These are phyloP conservation scores for Agrenia bidenticulata DNA, from an alignment of 2,888 invertebrate species.

Conservation along the genomic window DNA sequence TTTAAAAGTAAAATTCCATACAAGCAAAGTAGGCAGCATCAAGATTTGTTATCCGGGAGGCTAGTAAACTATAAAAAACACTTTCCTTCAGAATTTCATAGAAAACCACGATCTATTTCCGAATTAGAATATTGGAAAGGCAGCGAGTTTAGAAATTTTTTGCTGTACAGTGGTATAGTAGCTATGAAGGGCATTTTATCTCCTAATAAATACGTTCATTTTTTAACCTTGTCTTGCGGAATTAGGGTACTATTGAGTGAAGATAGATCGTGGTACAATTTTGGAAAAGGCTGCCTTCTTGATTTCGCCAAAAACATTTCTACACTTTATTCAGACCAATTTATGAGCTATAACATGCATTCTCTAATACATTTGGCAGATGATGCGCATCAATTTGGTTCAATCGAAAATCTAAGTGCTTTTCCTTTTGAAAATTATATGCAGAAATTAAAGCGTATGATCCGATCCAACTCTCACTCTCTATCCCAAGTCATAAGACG, in stretches of 20 bases:
- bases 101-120: conserved; percentile 12
- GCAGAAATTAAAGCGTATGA: neutral
- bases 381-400: neutral
- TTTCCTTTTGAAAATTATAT: conserved; percentile 9
- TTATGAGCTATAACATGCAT: conserved; percentile 14
- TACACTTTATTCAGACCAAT: neutral
- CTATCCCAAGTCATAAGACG: conserved; percentile 1
- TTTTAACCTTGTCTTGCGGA: conserved; percentile 13
- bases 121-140: conserved; percentile 11
- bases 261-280: neutral
- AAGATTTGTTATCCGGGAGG: neutral
- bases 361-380: neutral
- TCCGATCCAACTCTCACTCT: neutral
- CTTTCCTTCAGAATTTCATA: conserved; percentile 16
- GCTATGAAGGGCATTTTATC: neutral
- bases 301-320: conserved; percentile 10
- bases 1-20: neutral
- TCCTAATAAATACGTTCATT: conserved; percentile 5
- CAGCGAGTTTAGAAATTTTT: conserved; percentile 19
- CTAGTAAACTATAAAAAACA: neutral
- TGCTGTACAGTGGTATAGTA: conserved; percentile 11
- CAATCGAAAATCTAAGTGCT: neutral
- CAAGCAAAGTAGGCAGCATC: neutral
- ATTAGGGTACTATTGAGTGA: neutral
- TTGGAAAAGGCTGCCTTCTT: neutral